Percentiles rank a stretch among this genome's conserved stretches.
Evolutionary conservation across 2,888 invertebrate genomes (phyloP).

Genomic region (Clitarchus hookeri): DNA sequence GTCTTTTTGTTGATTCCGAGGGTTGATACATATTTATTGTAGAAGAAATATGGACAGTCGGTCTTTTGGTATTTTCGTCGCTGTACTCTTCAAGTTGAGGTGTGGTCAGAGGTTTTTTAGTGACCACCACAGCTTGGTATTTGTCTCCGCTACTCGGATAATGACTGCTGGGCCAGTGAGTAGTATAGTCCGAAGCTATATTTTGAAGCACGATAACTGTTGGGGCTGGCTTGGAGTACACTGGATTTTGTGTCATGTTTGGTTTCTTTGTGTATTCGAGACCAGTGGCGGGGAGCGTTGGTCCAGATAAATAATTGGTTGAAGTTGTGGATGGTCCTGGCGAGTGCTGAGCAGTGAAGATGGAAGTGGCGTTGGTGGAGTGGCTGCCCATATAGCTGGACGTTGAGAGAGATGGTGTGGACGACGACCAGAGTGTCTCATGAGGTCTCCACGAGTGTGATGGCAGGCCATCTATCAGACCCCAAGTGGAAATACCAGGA

Average conservation of each 20-base stretch:
- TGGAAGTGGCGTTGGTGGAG: background rate
- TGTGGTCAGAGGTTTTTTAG: slow-evolving; percentile 24
- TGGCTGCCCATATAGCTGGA: background rate
- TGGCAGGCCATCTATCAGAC: slow-evolving; percentile 47
- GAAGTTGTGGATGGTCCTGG: background rate
- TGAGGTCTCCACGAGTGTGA: slow-evolving; percentile 28
- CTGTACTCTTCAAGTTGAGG: no score
- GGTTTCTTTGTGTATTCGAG: background rate
- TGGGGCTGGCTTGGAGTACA: slow-evolving; percentile 52
- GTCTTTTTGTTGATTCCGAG: background rate
- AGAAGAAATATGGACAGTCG: background rate
- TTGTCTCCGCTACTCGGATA: background rate
- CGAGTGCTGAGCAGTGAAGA: background rate
- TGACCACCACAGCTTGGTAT: slow-evolving; percentile 29
- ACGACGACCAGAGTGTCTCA: slow-evolving; percentile 17
- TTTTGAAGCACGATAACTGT: slow-evolving; percentile 65
- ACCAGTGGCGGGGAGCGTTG: background rate
- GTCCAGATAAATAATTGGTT: background rate
- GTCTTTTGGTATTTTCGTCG: background rate
- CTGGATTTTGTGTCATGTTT: background rate
- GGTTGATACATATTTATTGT: background rate
- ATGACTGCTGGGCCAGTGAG: slow-evolving; percentile 15
- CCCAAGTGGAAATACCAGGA: slow-evolving; percentile 51
- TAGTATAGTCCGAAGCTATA: slow-evolving; percentile 37
- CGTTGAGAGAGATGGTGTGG: background rate